Percentiles rank a stretch among this genome's conserved stretches.
These are phyloP conservation scores for Plagodis pulveraria DNA, from an alignment of 2,888 invertebrate genomes.

Conservation along the genomic window DNA sequence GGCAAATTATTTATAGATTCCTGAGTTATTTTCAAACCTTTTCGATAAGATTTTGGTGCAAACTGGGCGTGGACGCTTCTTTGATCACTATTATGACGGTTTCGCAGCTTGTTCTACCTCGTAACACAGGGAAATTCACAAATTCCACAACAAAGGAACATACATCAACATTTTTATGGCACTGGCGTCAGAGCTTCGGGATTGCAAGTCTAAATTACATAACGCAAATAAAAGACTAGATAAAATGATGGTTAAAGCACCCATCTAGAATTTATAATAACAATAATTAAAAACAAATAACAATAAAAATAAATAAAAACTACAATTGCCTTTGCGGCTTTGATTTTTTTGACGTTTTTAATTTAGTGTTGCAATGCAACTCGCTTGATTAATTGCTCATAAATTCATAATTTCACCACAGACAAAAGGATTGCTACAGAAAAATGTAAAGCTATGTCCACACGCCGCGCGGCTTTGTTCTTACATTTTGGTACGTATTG, in stretches of 20 bases:
- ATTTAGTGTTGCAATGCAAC: conserved; percentile 81
- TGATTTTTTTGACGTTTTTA: conserved; percentile 80
- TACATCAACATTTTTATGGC: conserved; percentile 75
- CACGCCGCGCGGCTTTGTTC: not conserved
- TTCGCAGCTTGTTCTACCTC: conserved; percentile 39
- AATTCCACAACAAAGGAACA: conserved; percentile 73
- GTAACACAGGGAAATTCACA: conserved; percentile 53
- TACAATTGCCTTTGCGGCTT: conserved; percentile 72
- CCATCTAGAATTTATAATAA: conserved; percentile 58
- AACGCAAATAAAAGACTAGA: conserved; percentile 72
- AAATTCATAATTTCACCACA: conserved; percentile 62
- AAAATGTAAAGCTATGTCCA: conserved; percentile 27
- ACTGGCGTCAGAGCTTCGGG: conserved; percentile 66
- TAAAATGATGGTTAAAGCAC: conserved; percentile 64
- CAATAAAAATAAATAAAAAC: conserved; percentile 76
- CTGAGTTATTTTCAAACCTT: conserved; percentile 1
- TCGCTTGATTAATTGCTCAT: conserved; percentile 74
- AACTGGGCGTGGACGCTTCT: conserved; percentile 33
- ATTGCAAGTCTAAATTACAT: conserved; percentile 62
- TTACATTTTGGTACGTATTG: too few species aligned
- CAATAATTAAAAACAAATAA: conserved; percentile 67
- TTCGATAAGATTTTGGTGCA: conserved; percentile 19
- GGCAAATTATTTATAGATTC: conserved; percentile 1
- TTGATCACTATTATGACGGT: conserved; percentile 33
- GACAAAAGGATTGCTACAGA: conserved; percentile 44